Base-by-base conservation (phyloP, 2,797 vertebrate genomes). In the Discoglossus pictus region DNA sequence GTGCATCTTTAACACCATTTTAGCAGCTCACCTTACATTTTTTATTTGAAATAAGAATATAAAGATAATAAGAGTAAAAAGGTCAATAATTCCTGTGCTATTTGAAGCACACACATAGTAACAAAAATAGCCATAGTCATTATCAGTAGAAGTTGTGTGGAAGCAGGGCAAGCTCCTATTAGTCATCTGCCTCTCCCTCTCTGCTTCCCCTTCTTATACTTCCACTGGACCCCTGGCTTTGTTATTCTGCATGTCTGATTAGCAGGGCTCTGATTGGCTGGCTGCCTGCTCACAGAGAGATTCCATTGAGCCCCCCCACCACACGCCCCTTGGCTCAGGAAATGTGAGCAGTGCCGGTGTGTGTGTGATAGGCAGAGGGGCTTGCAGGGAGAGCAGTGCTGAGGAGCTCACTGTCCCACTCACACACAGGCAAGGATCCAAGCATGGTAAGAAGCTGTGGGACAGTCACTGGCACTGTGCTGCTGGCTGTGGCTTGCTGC, bases 211-310 rank as follows among this genome's bases (percentile, higher is more conserved):
- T 46, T 11, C 55, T 61, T 20, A 17, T 31, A 53, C 56, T 55
- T 52, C 44, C 55, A 53, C 55, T 51, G 27, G 55, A 54, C 66
- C 74, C 63, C 74, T 50, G 73, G 66, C 81, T 89, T 88, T 92
- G 91, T 91, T 83, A 87, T 84, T 86, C 90, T 87, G 84, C 85
- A 59, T 65, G 86, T 86, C 89, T 83, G 84, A 88, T 78, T 78
- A 87, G 88, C 87, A 75, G 81, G 80, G 83, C 85, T 83, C 89
- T 89, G 91, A 92, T 91, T 92, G 92, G 90, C 86, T 78, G 31
- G 78, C 78, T 73, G 78, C 85, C 76, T 83, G 87, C 85, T 85
- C 82, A 34, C 75, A 77, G 84, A 81, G 84, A 77, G 74, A 86
- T 90, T 87, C 79, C 73, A 71, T 64, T 72, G 83, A 43, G 83